These are phyloP conservation scores for Acrossocheilus wenchowensis DNA, from an alignment of 2,797 vertebrate species.

Conservation along the genomic window DNA sequence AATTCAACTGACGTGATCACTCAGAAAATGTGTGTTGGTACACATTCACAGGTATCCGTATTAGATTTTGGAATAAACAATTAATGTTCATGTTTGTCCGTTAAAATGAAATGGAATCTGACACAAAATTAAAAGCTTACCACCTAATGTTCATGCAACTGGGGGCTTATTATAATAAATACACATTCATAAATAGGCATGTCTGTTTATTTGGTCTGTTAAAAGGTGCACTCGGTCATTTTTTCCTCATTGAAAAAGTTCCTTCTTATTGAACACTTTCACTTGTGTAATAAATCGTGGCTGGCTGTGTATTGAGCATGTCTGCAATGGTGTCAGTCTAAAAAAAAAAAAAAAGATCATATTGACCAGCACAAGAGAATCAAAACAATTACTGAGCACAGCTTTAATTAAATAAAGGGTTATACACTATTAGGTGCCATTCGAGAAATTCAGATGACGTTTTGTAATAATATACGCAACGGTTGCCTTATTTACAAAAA, in stretches of 20 bases:
- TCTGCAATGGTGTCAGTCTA: not conserved
- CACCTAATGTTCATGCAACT: not conserved
- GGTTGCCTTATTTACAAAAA: constrained; percentile 8
- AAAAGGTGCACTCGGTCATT: not conserved
- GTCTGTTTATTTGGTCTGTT: not conserved
- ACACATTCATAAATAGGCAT: not conserved
- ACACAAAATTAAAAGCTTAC: not conserved
- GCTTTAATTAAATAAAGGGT: not conserved
- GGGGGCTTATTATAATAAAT: not conserved
- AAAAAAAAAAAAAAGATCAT: too few relatives aligned
- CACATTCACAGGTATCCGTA: not conserved
- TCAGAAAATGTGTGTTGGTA: not conserved
- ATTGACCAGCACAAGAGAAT: not conserved
- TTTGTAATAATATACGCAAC: not conserved
- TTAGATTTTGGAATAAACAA: not conserved
- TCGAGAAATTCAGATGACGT: not conserved
- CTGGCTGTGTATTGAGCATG: not conserved
- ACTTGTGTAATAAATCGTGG: not conserved
- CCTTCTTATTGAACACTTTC: not conserved
- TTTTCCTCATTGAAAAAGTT: not conserved
- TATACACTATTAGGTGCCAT: not conserved
- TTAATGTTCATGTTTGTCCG: not conserved
- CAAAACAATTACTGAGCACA: not conserved
- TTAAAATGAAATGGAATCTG: not conserved
- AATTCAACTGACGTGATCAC: not conserved